Percentiles rank a stretch among this genome's conserved stretches.
Evolutionary conservation across 2,113 vertebrate species (phyloP).

Genomic region (Leptocoma aspasia): DNA sequence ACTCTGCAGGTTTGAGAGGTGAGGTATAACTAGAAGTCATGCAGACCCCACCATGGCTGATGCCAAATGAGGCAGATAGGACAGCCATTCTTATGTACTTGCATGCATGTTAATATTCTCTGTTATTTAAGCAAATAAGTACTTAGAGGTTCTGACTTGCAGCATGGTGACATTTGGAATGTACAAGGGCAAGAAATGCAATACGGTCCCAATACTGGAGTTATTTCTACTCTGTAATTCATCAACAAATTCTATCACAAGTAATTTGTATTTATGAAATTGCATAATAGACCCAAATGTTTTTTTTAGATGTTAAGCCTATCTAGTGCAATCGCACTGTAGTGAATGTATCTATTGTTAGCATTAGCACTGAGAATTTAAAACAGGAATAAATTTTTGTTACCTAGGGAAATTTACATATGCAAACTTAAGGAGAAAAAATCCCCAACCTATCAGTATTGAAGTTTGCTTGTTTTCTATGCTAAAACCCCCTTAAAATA

Average conservation of each 20-base stretch:
- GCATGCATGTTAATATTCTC: neutral
- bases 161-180: neutral
- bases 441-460: neutral
- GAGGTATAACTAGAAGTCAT: neutral
- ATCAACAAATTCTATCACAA: neutral
- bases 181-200: neutral
- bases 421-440: constrained; percentile 16
- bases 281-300: neutral
- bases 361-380: neutral
- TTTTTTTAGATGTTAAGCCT: neutral
- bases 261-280: constrained; percentile 7
- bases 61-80: neutral
- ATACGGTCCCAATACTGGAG: neutral
- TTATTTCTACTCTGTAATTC: neutral
- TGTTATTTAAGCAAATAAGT: neutral
- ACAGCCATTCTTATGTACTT: neutral
- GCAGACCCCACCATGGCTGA: accelerated
- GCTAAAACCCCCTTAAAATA: neutral
- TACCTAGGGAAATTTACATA: constrained; percentile 39
- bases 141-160: neutral
- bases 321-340: neutral
- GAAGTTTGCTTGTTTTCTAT: neutral
- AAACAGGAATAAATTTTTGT: neutral
- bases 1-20: neutral
- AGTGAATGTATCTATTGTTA: constrained; percentile 15